Base-by-base conservation (phyloP, 2,797 vertebrate genomes). In the Erethizon dorsatum region DNA sequence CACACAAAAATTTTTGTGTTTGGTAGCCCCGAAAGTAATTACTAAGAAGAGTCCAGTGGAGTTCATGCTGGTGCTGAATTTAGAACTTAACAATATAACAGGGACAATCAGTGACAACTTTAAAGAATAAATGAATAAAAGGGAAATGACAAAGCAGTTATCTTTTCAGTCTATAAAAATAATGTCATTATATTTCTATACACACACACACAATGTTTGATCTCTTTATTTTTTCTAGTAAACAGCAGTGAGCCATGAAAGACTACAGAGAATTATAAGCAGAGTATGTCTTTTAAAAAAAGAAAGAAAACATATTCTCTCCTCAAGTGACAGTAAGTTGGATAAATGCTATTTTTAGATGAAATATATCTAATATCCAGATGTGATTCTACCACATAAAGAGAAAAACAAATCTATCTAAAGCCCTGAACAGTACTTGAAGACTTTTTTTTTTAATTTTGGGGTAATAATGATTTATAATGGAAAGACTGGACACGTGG, bases 331-430 rank as follows among this genome's bases (percentile, higher is more conserved):
- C 96, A 97, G 96, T 91, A 98, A 97, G 96, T 97, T 97, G 94
- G 95, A 97, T 96, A 97, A 97, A 90, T 52, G 85, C 95, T 98
- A 95, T 98, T 97, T 97, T 97, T 97, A 97, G 97, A 97, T 97
- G 90, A 96, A 96, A 95, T 97, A 61, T 92, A 95, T 94, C 96
- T 98, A 96, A 96, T 90, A 94, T 96, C 98, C 97, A 97, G 97
- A 98, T 98, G 97, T 97, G 97, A 96, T 94, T 94, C 96, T 47
- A 96, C 96, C 94, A 69, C 96, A 95, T 88, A 96, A 97, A 96
- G 95, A 82, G 83, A 83, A 98, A 97, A 97, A 93, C 90, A 96
- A 96, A 87, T 94, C 97, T 97, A 89, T 92, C 95, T 91, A 78
- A 95, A 97, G 95, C 89, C 85, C 88, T 59, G 86, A 96, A 87